A percentile compares a stretch with the other conserved stretches of the same genome.
Evolutionary conservation across 2,888 invertebrate genomes (phyloP).

Genomic region (Apotomis betuletana): DNA sequence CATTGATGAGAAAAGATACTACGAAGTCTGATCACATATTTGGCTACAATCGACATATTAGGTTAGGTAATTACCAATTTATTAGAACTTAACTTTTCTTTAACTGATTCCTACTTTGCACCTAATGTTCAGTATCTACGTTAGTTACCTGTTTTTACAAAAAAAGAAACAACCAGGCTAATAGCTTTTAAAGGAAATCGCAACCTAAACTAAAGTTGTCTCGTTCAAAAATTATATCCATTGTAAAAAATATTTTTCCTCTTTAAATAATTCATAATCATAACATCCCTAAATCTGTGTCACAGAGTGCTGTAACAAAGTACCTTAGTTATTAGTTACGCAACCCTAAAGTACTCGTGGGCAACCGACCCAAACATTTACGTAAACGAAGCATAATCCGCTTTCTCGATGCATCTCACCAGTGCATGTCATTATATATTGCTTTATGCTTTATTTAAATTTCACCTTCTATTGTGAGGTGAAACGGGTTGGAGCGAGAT

Average conservation of each 20-base stretch:
- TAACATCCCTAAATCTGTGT: not conserved
- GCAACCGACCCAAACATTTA: slow-evolving; percentile 34
- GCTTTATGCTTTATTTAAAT: slow-evolving; percentile 82
- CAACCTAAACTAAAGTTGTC: too few species aligned
- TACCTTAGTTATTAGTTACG: slow-evolving; percentile 16
- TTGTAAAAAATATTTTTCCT: too few species aligned
- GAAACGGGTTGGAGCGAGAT: slow-evolving; percentile 75
- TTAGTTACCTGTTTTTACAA: too few species aligned
- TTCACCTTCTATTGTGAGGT: slow-evolving; percentile 83
- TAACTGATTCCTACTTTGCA: not conserved
- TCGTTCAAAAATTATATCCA: too few species aligned
- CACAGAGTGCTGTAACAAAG: not conserved
- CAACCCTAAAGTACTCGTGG: slow-evolving; percentile 23
- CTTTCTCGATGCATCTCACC: slow-evolving; percentile 77
- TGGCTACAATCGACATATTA: not conserved
- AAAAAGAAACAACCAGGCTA: too few species aligned
- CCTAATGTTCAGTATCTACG: too few species aligned
- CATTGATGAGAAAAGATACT: not conserved
- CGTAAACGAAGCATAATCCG: slow-evolving; percentile 47
- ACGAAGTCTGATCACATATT: not conserved
- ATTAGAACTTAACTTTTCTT: too few species aligned
- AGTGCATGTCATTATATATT: slow-evolving; percentile 74
- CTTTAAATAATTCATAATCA: too few species aligned
- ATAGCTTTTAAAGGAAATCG: too few species aligned
- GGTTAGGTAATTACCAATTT: not conserved